These are phyloP conservation scores for Sialis lutaria DNA, from an alignment of 2,888 invertebrate genomes.

Conservation along the genomic window DNA sequence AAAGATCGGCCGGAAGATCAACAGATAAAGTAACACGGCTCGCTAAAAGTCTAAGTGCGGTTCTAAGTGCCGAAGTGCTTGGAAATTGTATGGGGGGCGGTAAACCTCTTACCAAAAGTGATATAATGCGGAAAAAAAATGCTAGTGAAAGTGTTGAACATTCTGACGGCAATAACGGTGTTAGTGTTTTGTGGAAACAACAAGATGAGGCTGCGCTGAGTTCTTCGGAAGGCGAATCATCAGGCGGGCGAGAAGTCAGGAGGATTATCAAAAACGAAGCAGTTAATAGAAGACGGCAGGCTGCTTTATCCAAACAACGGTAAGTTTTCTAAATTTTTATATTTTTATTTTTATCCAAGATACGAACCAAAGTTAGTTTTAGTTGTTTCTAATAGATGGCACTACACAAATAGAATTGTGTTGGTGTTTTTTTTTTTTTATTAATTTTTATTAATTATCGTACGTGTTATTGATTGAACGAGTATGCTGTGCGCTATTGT, in stretches of 20 bases:
- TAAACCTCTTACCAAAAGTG: constrained; percentile 3
- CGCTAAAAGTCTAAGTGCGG: not conserved
- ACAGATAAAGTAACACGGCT: not conserved
- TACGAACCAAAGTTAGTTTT: too few relatives aligned
- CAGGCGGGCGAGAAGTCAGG: constrained; percentile 43
- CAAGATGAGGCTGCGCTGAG: not conserved
- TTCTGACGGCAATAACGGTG: constrained; percentile 1
- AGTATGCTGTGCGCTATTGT: too few relatives aligned
- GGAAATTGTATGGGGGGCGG: not conserved
- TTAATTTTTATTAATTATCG: too few relatives aligned
- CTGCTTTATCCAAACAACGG: constrained; percentile 22
- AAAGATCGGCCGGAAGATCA: not conserved
- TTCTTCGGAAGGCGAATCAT: constrained; percentile 37
- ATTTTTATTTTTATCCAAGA: constrained; percentile 3
- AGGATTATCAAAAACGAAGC: constrained; percentile 36
- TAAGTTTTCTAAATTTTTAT: constrained; percentile 22
- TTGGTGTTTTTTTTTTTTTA: too few relatives aligned
- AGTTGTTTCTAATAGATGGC: too few relatives aligned
- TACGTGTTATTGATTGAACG: too few relatives aligned
- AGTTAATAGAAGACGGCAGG: constrained; percentile 24
- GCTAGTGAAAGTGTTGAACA: constrained; percentile 5
- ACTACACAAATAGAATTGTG: too few relatives aligned
- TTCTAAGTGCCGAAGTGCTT: not conserved
- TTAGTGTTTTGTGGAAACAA: not conserved
- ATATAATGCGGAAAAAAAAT: constrained; percentile 4